Base-by-base conservation (phyloP, 2,113 vertebrate species). In the Petrocephalus zakoni region DNA sequence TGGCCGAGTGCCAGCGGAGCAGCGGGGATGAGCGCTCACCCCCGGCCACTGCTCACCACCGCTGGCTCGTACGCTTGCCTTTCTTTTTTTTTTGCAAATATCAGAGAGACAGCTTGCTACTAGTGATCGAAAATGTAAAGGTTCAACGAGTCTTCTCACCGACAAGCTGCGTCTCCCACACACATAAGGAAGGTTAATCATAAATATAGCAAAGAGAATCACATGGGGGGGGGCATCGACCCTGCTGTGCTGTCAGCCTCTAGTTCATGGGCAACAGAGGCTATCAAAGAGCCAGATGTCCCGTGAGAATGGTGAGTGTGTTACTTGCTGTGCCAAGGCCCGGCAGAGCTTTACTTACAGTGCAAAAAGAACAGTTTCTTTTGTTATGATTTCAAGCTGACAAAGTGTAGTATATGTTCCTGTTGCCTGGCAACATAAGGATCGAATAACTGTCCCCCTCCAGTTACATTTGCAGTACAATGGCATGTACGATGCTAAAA, bases 161-260 rank as follows among this genome's bases (percentile, higher is more conserved):
- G 7, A 68, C 11, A 49, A 5, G 19, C 13, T 37, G 22, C 22
- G 51, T 53, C 87, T 75, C 46, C 46, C 17, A 34, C 42, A 55
- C 47, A 29, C 34, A 87, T 21, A 88, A 87, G 78, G 89, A 82
- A 56, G 5, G 82, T 42, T 91, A 91, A 92, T 89, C 88, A 81
- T 84, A 49, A 84, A 52, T 22, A 85, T 85, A 11, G 56, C 55
- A 89, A 91, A 91, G 88, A 89, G 90, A 87, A 91, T 91, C 82
- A 90, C 58, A 86, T 56, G 88, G 68, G 2, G 72, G 87, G 85
- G 88, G 78, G 88, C 1, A 22, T 90, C 53, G 53, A 83, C 72
- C 51, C 56, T 88, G 85, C 72, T 42, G 29, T 49, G 37, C 6
- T 29, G 53, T 88, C 53, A 84, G 46, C n/a, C 51, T 53, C 37